phyloP scores from a whole-genome alignment of 2,888 invertebrate genomes.

The Stenodera caucasica region DNA sequence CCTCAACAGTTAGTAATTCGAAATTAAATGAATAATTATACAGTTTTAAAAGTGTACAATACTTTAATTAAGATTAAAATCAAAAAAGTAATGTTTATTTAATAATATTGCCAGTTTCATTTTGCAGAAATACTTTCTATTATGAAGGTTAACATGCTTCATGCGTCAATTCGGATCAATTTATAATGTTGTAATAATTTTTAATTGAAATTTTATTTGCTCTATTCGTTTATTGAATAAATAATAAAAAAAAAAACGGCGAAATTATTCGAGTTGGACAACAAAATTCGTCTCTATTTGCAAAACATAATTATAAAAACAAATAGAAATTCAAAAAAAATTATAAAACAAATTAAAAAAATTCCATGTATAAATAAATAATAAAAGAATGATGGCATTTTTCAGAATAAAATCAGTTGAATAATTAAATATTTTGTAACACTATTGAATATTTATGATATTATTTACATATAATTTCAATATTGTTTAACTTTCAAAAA shows the following conservation, averaged over 20 bases:
- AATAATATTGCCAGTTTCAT: not conserved
- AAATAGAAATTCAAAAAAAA: not conserved
- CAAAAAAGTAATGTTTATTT: not conserved
- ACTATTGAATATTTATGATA: not conserved
- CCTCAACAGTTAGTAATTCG: too few relatives aligned
- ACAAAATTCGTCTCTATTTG: not conserved
- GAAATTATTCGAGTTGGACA: too few relatives aligned
- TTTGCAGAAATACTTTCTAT: conserved; percentile 20
- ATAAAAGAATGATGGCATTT: not conserved
- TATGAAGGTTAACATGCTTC: conserved; percentile 14
- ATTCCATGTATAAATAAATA: not conserved
- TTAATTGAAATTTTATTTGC: not conserved
- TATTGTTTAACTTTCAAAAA: too few relatives aligned
- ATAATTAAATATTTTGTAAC: not conserved
- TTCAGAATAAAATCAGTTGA: not conserved
- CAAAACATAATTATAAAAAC: not conserved
- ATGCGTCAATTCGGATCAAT: conserved; percentile 2
- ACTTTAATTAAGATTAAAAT: not conserved
- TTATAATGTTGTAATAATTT: too few relatives aligned
- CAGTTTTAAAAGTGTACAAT: not conserved
- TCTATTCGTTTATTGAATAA: too few relatives aligned
- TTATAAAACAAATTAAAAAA: not conserved
- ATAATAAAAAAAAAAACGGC: too few relatives aligned
- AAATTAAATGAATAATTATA: too few relatives aligned
- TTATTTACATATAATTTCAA: too few relatives aligned